Conservation (phyloP, 1,140 invertebrate species). For the Eufriesea mexicana region DNA sequence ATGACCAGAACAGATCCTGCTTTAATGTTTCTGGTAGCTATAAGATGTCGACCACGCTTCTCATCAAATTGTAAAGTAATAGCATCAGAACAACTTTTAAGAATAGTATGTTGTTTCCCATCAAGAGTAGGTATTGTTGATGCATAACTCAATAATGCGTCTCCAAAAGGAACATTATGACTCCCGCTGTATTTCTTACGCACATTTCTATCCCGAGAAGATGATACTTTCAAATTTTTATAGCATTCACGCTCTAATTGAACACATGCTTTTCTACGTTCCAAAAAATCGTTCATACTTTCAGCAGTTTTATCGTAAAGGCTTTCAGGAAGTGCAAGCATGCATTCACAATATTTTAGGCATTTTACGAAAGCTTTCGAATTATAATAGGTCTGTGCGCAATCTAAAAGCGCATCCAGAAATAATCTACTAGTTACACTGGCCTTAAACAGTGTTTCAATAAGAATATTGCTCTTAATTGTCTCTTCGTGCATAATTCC, state of each 20-base stretch:
- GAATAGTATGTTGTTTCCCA: conserved; percentile 68
- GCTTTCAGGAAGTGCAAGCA: conserved; percentile 57
- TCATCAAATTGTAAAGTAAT: conserved; percentile 67
- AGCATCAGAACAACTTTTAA: conserved; percentile 74
- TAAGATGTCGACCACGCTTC: conserved; percentile 73
- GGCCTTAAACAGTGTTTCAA: conserved; percentile 70
- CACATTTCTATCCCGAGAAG: conserved; percentile 5
- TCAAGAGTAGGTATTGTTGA: conserved; percentile 64
- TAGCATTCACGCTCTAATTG: conserved; percentile 68
- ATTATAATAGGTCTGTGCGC: conserved; percentile 64
- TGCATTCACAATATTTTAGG: conserved; percentile 69
- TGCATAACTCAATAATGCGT: not conserved
- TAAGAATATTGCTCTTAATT: conserved; percentile 58
- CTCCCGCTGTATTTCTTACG: not conserved
- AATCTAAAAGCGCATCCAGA: conserved; percentile 66
- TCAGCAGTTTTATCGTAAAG: conserved; percentile 56
- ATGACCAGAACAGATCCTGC: conserved; percentile 80
- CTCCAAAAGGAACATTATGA: not conserved
- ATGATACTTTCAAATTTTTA: conserved; percentile 53
- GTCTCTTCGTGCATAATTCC: conserved; percentile 20
- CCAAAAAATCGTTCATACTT: conserved; percentile 45
- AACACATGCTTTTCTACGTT: conserved; percentile 67
- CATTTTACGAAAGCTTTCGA: conserved; percentile 64
- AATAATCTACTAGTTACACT: conserved; percentile 57
- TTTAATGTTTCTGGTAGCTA: conserved; percentile 75